Base-by-base conservation (phyloP, 37 sponge, comb jelly and placozoan genomes). In the Crambe crambe region DNA sequence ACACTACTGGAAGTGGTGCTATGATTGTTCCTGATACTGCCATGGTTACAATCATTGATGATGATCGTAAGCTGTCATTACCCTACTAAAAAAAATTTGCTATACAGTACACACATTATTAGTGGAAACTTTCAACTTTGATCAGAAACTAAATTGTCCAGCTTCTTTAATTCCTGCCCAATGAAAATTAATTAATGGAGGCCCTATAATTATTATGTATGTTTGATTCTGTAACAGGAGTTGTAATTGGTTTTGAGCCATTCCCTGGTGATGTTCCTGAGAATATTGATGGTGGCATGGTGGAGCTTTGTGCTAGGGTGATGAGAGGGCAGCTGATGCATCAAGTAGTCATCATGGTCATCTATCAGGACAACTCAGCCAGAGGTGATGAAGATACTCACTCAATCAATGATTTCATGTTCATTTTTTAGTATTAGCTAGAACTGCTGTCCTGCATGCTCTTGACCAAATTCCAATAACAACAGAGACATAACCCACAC, bases 11-110 rank as follows among this genome's bases (percentile, higher is more conserved):
- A 31, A 9, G 5, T 2, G 2, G 3, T 30, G 66, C 35, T 31
- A 34, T 2, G 25, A 56, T 38, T 10, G 27, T 22, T 1, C 15
- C 31, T 3, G 20, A 26, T 35, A 25, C 27, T 27, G 41, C 83
- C 40, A 42, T 27, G 9, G 70, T 76, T 30, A 84, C 54, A 27
- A 84, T 74, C 72, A 43, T 65, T n/a, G 81, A 81, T 58, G 58
- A 81, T 41, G 81, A 81, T 39, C 21, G 81, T 81, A 39, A 6
- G 81, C 10, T 15, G n/a, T n/a, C n/a, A n/a, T n/a, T n/a, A n/a
- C n/a, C n/a, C n/a, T n/a, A n/a, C n/a, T n/a, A n/a, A n/a, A n/a
- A n/a, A n/a, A n/a, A n/a, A n/a, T n/a, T n/a, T n/a, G n/a, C n/a
- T n/a, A n/a, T n/a, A n/a, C n/a, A n/a, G n/a, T n/a, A n/a, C n/a